Evolutionary conservation across 2,888 invertebrate genomes (phyloP), one percentile per base, ranked within the genome.

Genomic region (Sisyra terminalis): DNA sequence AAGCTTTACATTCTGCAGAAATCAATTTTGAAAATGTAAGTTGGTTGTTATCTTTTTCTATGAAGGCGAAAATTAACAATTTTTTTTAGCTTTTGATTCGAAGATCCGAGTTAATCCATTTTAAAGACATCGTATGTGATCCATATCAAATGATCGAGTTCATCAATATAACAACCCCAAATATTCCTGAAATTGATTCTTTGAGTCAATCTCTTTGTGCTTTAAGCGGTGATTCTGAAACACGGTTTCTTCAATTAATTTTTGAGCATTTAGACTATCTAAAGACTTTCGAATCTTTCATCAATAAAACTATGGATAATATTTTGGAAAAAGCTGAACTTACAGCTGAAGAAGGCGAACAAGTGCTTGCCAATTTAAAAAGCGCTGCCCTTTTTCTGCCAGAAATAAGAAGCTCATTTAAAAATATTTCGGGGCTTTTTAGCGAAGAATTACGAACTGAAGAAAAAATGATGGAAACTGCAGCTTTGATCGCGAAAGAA

Each of bases 281-380:
- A 55, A 29, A 56, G 57, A 39, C 44, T 40, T 31, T 51, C 71
- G 71, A 53, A 2, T 13, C 11, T n/a, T 41, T 72, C 1, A 64
- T 65, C 55, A 55, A 57, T 8, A 56, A 56, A 1, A 59, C 70
- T 3, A 58, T 72, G 0, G 54, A 57, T 2, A 63, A 66, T 46
- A 60, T 73, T 10, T 61, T 68, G 53, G 46, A 54, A 0, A 65
- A 70, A 0, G 68, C 73, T 0, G 63, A 68, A 50, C 52, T 73
- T 37, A 67, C 67, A 0, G 55, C 59, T 36, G 51, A 56, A 0
- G 66, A 69, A 39, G 72, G 71, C 0, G 53, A 61, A 16, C 46
- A 49, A 1, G 61, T 72, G 0, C 48, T 71, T 13, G 53, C 57
- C 1, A 59, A 60, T 45, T 57, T 67, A 17, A 60, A 64, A 0